phyloP scores from a whole-genome alignment of 2,113 vertebrate species.

The Pseudopodoces humilis region DNA sequence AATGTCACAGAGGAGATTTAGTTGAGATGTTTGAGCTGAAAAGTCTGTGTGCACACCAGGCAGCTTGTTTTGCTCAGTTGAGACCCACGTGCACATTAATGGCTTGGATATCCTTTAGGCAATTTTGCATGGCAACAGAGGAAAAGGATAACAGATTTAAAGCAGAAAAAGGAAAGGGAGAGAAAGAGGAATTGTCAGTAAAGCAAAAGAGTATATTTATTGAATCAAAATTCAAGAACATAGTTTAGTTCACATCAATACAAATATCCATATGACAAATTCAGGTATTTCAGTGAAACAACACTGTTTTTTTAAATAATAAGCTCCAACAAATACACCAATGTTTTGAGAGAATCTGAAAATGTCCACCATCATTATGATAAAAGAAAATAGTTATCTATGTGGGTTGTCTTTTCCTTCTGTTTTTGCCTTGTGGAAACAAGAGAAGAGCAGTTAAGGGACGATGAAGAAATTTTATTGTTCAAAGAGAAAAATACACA shows the following conservation, averaged over 20 bases:
- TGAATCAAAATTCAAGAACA: neutral
- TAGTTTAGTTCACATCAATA: neutral
- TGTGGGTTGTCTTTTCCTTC: neutral
- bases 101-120: neutral
- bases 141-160: neutral
- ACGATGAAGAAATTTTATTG: neutral
- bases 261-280: neutral
- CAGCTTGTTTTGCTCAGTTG: neutral
- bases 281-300: neutral
- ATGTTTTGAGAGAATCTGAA: neutral
- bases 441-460: neutral
- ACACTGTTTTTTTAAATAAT: neutral
- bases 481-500: neutral
- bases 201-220: neutral
- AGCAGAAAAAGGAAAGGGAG: neutral
- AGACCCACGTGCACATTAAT: neutral
- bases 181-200: neutral
- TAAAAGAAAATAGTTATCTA: neutral
- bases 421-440: neutral
- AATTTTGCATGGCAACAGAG: neutral
- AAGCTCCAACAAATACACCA: neutral
- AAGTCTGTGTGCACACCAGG: neutral
- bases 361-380: neutral
- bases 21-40: neutral
- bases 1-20: neutral